Evolutionary conservation across 2,113 vertebrate species (phyloP), one percentile per base, ranked within the genome.

Genomic region (Hepsetus odoe): DNA sequence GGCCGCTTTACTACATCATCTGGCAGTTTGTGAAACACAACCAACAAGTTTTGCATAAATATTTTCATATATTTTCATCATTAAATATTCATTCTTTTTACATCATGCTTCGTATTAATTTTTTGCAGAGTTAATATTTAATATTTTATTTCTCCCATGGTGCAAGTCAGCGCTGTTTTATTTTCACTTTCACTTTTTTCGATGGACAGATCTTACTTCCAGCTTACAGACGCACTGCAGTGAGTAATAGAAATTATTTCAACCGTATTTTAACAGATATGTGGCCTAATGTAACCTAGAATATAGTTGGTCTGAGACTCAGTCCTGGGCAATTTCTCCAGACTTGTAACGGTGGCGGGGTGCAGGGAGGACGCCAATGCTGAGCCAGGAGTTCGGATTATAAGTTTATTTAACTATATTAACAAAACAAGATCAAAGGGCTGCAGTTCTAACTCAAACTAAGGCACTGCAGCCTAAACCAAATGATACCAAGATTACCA

Each of bases 121-220:
- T n/a, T n/a, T n/a, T n/a, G n/a, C n/a, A 4, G 6, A 51, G 1
- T 9, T 24, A 22, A 16, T 24, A 3, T 16, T 14, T 40, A 20
- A 58, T 28, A 42, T 20, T 42, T n/a, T 3, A 13, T 5, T 24
- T 40, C 80, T 80, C 82, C 82, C 79, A 58, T 77, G n/a, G 77
- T 82, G 73, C 82, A 74, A 6, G 1, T 49, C 49, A 13, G 14
- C 16, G 40, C 13, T 26, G 22, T 69, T 79, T 49, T 71, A 76
- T 28, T 85, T 85, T 83, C 79, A 77, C 82, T 85, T 85, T 83
- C 76, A 53, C 22, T 72, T 24, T 75, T 10, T n/a, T 22, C 40
- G 42, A 4, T 42, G 22, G 18, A 49, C 11, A 42, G 42, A 18
- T 22, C 30, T 62, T 26, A 6, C 30, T 51, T 28, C 2, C 59